Evolutionary conservation across 2,797 vertebrate genomes (phyloP), one percentile per base, ranked within the genome.

Genomic region (Enteromius argenteus): DNA sequence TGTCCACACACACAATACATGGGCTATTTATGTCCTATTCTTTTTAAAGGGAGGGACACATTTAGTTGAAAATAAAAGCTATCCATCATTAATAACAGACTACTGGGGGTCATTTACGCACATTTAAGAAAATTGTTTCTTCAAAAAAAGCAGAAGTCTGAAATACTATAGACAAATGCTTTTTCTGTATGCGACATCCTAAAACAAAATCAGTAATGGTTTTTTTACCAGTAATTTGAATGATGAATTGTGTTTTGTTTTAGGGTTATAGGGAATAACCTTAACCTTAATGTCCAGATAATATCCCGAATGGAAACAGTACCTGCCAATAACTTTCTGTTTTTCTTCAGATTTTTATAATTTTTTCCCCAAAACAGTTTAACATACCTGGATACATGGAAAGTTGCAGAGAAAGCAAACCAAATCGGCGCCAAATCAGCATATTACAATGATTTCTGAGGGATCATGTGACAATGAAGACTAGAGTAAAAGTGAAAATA

Each of bases 11-110:
- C 7, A 64, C 42, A 84, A n/a, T n/a, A 49, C 27, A 62, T 62
- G 32, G 23, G 7, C 56, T 87, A 87, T 81, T 87, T 77, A 66
- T 42, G 83, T 19, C 58, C 35, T 27, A 60, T 79, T 85, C 37
- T 72, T 83, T 85, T 37, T 72, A n/a, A 64, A 27, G 56, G 81
- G 82, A 87, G 82, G 58, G 66, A 53, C 46, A 44, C 21, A 19
- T 42, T 84, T 69, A 58, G 49, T 44, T 46, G 53, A 76, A 76
- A 82, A 66, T 39, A 77, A 58, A 75, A 76, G 23, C 17, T 30
- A 56, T 74, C 53, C 66, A 42, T 58, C 5, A 71, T 39, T 49
- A 23, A 77, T 69, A 74, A 68, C 46, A 35, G 11, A 14, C 42
- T 10, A 7, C 1, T 73, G 46, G 27, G 44, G 17, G 44, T 51